Conservation (phyloP, 2,113 vertebrate genomes). For the Burhinus oedicnemus region DNA sequence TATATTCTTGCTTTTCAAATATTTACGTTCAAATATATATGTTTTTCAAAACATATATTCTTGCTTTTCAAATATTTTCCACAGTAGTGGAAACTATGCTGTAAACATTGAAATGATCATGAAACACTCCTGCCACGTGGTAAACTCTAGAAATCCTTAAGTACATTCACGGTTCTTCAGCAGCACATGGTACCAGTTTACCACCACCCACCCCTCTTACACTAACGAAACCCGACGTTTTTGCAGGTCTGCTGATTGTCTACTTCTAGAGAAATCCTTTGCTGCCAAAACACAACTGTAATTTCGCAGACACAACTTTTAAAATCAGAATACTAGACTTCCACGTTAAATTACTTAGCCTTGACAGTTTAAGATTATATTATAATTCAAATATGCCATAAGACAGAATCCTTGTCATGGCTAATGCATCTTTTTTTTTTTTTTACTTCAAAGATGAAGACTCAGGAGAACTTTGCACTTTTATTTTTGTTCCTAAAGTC, state of each 20-base stretch:
- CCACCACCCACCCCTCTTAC: background rate
- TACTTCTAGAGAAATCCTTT: background rate
- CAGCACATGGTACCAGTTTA: background rate
- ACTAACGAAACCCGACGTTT: background rate
- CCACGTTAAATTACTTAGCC: fast-evolving
- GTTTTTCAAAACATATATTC: constrained; percentile 53
- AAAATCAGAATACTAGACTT: background rate
- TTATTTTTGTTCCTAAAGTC: background rate
- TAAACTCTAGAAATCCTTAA: background rate
- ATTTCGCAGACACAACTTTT: background rate
- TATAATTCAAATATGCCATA: background rate
- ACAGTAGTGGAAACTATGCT: background rate
- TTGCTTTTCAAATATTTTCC: constrained; percentile 15
- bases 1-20: constrained; percentile 53
- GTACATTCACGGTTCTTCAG: background rate
- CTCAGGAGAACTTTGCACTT: background rate
- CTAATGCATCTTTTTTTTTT: background rate
- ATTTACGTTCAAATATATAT: background rate
- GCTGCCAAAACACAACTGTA: background rate
- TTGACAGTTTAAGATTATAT: background rate
- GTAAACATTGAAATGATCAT: background rate
- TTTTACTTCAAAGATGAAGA: constrained; percentile 36
- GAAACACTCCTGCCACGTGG: background rate
- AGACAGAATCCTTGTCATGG: background rate
- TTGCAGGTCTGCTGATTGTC: background rate